These are phyloP conservation scores for Lipotes vexillifer DNA, from an alignment of 2,113 vertebrate species.

Conservation along the genomic window DNA sequence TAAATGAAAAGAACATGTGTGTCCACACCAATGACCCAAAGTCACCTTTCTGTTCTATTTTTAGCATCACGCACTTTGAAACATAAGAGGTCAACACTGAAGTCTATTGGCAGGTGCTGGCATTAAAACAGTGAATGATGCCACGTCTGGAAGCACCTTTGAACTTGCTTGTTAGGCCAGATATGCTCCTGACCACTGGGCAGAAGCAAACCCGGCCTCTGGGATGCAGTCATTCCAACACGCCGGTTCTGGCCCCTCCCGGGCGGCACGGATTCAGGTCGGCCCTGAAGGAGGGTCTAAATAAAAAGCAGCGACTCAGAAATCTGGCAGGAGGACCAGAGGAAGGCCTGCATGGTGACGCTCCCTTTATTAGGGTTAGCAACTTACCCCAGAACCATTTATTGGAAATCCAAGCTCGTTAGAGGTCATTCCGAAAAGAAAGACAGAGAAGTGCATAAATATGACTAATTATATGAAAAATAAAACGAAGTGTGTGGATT, in stretches of 20 bases:
- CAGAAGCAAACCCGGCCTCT: background rate
- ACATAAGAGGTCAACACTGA: too few species aligned
- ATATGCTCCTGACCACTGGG: background rate
- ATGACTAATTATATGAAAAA: background rate
- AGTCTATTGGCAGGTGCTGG: too few species aligned
- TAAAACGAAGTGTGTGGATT: background rate
- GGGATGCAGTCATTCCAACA: rapidly evolving
- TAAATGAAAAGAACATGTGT: too few species aligned
- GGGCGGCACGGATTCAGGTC: rapidly evolving
- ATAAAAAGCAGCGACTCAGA: background rate
- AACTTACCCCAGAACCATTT: background rate
- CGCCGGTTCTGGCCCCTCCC: rapidly evolving
- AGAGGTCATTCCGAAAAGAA: background rate
- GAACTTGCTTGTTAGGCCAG: rapidly evolving
- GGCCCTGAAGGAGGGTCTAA: background rate
- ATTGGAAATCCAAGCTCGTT: background rate
- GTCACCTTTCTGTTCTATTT: too few species aligned
- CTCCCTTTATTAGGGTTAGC: too few species aligned
- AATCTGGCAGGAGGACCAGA: rapidly evolving
- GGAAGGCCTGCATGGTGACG: rapidly evolving
- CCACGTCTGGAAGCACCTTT: background rate
- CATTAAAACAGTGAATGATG: rapidly evolving
- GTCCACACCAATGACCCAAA: too few species aligned
- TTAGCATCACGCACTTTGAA: too few species aligned
- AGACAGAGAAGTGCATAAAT: background rate